Conservation (phyloP, 2,113 vertebrate genomes). For the Todiramphus chloris region DNA sequence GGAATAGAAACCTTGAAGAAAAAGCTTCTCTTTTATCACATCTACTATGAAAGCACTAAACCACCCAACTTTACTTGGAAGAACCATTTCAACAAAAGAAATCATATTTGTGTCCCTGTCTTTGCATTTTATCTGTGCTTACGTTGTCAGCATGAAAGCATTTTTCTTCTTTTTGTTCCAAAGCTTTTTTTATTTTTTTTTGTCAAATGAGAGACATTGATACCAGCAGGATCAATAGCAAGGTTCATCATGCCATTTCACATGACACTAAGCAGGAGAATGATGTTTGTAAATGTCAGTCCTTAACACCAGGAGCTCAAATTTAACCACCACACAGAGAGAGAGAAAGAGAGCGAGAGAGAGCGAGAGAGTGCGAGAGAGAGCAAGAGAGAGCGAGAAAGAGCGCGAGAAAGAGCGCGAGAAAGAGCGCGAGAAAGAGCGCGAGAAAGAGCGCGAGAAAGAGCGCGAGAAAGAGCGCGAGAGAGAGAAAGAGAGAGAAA, state of each 20-base stretch:
- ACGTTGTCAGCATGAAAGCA: not conserved
- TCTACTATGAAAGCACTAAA: not conserved
- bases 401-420: too few relatives aligned
- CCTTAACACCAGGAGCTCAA: not conserved
- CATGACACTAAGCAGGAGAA: not conserved
- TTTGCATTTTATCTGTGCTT: not conserved
- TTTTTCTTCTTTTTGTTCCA: not conserved
- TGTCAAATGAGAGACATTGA: not conserved
- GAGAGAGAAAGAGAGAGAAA: too few relatives aligned
- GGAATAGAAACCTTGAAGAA: not conserved
- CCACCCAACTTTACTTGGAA: not conserved
- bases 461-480: too few relatives aligned
- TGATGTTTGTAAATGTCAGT: not conserved
- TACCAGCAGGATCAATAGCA: not conserved
- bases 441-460: too few relatives aligned
- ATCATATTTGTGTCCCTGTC: not conserved
- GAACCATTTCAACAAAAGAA: not conserved
- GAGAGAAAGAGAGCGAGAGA: not conserved
- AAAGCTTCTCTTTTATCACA: not conserved
- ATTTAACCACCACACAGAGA: not conserved
- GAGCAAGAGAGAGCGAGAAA: not conserved
- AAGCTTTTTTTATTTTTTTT: not conserved
- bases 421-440: not conserved
- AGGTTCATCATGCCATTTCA: not conserved
- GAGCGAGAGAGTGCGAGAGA: not conserved